Evolutionary conservation across 2,113 vertebrate species (phyloP).

Genomic region (Vidua chalybeata): DNA sequence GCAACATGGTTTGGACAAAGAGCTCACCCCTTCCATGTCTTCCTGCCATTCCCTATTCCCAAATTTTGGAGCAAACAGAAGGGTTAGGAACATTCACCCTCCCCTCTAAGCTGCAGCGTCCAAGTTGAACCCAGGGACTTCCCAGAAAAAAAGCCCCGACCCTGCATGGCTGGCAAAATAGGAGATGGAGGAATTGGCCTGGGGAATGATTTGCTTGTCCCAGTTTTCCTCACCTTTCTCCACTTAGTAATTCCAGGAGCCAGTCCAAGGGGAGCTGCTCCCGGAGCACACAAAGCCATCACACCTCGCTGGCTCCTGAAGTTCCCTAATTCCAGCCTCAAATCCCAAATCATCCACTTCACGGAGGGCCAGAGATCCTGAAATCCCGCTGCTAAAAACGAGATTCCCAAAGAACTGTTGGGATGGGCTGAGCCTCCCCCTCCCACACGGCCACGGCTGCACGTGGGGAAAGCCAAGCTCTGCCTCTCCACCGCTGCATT

Average conservation of each 20-base stretch:
- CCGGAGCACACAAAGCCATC: not conserved
- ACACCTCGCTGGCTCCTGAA: not conserved
- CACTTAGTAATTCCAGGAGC: not conserved
- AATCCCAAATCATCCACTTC: not conserved
- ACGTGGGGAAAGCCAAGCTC: not conserved
- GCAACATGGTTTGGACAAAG: fast-evolving
- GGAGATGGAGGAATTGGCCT: not conserved
- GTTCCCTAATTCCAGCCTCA: not conserved
- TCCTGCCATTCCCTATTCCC: not conserved
- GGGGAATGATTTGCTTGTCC: not conserved
- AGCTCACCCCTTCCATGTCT: too few relatives aligned
- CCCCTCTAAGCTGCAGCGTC: fast-evolving
- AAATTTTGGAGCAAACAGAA: not conserved
- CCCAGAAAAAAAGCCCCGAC: not conserved
- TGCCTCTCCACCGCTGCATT: not conserved
- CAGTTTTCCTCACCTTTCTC: not conserved
- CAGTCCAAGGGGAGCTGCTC: not conserved
- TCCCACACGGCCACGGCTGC: not conserved
- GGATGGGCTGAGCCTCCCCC: not conserved
- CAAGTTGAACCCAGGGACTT: fast-evolving
- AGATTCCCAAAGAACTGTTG: fast-evolving
- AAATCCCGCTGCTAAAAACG: not conserved
- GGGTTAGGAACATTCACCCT: fast-evolving
- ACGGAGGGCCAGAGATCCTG: not conserved
- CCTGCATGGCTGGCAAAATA: not conserved